Conservation (phyloP, 2,888 invertebrate genomes). For the Trachelus iudaicus region DNA sequence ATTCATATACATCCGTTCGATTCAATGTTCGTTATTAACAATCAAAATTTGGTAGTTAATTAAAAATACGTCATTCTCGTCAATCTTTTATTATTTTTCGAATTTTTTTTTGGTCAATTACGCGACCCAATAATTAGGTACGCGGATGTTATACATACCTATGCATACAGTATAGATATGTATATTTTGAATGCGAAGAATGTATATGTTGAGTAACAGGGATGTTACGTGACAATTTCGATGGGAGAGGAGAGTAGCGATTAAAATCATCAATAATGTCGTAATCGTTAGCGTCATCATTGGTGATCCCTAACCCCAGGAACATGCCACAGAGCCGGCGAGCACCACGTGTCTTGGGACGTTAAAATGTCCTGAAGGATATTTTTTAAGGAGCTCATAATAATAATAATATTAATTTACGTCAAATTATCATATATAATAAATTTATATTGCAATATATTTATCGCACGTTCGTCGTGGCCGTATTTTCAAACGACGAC, state of each 20-base stretch:
- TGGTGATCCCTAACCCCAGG: not conserved
- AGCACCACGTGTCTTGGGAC: constrained; percentile 46
- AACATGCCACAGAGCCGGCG: constrained; percentile 59
- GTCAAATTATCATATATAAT: not conserved
- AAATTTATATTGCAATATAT: not conserved
- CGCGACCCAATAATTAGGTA: not conserved
- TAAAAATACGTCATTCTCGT: not conserved
- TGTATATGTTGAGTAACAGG: not conserved
- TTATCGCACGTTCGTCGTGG: not conserved
- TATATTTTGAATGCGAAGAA: not conserved
- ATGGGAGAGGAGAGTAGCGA: not conserved
- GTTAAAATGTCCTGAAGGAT: not conserved
- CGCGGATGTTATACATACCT: not conserved
- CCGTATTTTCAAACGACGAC: not conserved
- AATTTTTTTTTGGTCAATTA: not conserved
- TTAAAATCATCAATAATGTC: not conserved
- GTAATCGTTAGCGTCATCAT: not conserved
- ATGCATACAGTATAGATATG: not conserved
- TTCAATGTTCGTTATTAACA: not conserved
- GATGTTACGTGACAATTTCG: not conserved
- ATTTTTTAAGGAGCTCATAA: not conserved
- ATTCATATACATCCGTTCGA: not conserved
- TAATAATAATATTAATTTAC: not conserved
- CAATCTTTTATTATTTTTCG: not conserved
- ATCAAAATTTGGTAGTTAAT: not conserved